Conservation (phyloP, 2,797 vertebrate species). For the Coranthus polyacanthus region DNA sequence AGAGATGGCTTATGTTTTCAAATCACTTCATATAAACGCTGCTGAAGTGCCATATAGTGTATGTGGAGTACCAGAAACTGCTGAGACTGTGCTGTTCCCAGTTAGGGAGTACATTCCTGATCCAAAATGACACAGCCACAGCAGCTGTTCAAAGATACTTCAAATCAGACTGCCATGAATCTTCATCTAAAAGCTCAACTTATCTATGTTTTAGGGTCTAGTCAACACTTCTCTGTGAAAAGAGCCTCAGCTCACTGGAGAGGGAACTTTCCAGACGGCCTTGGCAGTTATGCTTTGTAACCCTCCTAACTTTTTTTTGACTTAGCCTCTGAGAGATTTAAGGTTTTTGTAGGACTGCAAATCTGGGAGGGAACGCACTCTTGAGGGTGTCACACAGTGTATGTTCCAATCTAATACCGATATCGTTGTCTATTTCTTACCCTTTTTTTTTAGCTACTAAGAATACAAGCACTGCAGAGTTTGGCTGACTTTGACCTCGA, state of each 20-base stretch:
- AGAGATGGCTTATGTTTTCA: constrained; percentile 5
- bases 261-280: constrained; percentile 43
- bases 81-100: constrained; percentile 15
- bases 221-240: constrained; percentile 54
- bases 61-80: constrained; percentile 15
- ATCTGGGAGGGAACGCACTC: constrained; percentile 43
- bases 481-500: constrained; percentile 14
- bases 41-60: constrained; percentile 1
- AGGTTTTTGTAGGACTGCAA: constrained; percentile 53
- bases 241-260: constrained; percentile 44
- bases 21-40: constrained; percentile 32
- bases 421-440: constrained; percentile 11
- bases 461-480: background rate
- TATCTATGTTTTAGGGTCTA: constrained; percentile 62
- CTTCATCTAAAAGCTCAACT: constrained; percentile 51
- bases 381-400: constrained; percentile 31
- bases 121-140: constrained; percentile 39
- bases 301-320: constrained; percentile 55
- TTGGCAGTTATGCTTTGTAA: constrained; percentile 62
- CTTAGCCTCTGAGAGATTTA: constrained; percentile 53
- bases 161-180: constrained; percentile 37
- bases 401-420: constrained; percentile 43
- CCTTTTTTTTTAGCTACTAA: constrained; percentile 26
- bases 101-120: constrained; percentile 29
- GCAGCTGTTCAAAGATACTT: constrained; percentile 39